These are phyloP conservation scores for Hyaena hyaena DNA, from an alignment of 2,113 vertebrate genomes.

Conservation along the genomic window DNA sequence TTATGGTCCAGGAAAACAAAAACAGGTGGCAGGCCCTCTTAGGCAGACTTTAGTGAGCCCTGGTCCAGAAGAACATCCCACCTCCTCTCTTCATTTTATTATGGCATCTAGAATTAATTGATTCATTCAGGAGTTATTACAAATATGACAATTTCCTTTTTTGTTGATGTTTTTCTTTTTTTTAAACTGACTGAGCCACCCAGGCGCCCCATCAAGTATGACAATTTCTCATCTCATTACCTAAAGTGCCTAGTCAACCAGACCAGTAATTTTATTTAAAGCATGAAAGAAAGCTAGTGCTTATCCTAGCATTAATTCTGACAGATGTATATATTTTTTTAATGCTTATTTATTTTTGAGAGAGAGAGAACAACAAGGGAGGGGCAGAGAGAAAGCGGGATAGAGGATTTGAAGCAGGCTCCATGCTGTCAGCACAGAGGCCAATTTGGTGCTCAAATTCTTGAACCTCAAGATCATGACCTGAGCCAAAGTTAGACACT, in stretches of 20 bases:
- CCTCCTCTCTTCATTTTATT: neutral
- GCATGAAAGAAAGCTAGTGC: conserved; percentile 22
- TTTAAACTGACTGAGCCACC: too few species aligned
- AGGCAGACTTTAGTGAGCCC: neutral
- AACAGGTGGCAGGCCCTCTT: neutral
- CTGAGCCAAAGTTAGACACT: too few species aligned
- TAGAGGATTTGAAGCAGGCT: too few species aligned
- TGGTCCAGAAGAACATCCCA: neutral
- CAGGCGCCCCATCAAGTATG: neutral
- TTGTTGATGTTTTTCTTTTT: too few species aligned
- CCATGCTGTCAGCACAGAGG: too few species aligned
- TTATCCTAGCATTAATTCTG: neutral
- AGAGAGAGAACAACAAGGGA: too few species aligned
- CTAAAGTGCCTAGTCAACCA: neutral
- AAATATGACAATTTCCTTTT: conserved; percentile 11
- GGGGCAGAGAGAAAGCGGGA: too few species aligned
- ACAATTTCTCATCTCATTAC: conserved; percentile 3
- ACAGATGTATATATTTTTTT: neutral
- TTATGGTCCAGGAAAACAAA: neutral
- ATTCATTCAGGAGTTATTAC: neutral
- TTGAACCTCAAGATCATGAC: too few species aligned
- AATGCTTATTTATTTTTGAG: too few species aligned
- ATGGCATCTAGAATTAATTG: neutral
- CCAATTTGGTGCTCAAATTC: too few species aligned
- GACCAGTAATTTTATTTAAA: neutral